Evolutionary conservation across 2,888 invertebrate genomes (phyloP), one percentile per base, ranked within the genome.

Genomic region (Schrankia costaestrigalis): DNA sequence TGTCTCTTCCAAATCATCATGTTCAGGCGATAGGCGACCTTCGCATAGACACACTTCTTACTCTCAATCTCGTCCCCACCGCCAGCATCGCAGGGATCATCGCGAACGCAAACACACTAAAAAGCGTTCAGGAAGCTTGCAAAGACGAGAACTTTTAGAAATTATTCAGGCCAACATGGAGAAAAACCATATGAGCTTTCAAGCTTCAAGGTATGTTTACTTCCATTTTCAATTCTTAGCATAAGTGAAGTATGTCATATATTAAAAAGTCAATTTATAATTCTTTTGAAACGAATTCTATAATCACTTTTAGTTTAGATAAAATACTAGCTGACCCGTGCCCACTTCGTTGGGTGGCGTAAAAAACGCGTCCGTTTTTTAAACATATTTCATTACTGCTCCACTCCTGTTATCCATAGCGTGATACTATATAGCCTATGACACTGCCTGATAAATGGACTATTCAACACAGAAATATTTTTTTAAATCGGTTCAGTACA

Each of bases 151-250:
- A 81, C 88, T 96, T 55, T 91, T 95, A 51, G 94, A 95, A 86
- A 93, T 96, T 64, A 94, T 96, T 70, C 93, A 95, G 79, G 94
- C 95, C 54, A 96, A 95, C 81, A 95, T 96, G 95, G 95, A 95
- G 78, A 95, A 95, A 82, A 95, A 95, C 84, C 94, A 94, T 78
- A 86, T 94, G 90, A 93, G 93, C 91, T 94, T 94, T 91, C 93
- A 94, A 90, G 90, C 93, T 75, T 90, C 92, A 72, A 93, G 94
- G 94, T 94, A 79, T 74, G 83, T 71, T 22, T 23, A 26, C 26
- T 21, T 18, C 11, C 23, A 7, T 21, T n/a, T 22, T n/a, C 8
- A 22, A n/a, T 9, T 3, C 4, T 6, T 6, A 6, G 4, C 4
- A 21, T 3, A 21, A 3, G 3, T 17, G 4, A 17, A 17, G 7